Base-by-base conservation (phyloP, 2,797 vertebrate species). In the Sebastes jordani region DNA sequence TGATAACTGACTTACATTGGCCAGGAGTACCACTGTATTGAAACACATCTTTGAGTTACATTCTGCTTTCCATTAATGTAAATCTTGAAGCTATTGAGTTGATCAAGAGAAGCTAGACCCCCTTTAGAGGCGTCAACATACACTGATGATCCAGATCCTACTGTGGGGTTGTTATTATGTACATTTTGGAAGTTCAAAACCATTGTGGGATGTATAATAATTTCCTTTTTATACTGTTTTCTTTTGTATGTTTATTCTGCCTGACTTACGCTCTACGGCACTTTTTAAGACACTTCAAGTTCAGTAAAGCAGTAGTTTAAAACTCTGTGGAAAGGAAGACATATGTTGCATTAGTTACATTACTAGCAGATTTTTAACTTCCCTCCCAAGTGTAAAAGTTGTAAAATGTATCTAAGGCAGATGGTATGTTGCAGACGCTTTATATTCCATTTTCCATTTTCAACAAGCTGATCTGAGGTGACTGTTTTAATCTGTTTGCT, bases 241-340 rank as follows among this genome's bases (percentile, higher is more conserved):
- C 2, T 49, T 42, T 69, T 7, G 11, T 63, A 22, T 23, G 22
- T 56, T 76, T 8, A 5, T 60, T 63, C 29, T 55, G 25, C 18
- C 54, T 62, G 8, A 69, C 1, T 42, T 58, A 6, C 46, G 60
- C 14, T 80, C 27, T 58, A 1, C 11, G 18, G 74, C 71, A 84
- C 75, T 30, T 66, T 66, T 70, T 80, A 74, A 68, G 38, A 76
- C 34, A 34, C 3, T 54, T 71, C 2, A 30, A 55, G 22, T 36
- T 55, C 2, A 5, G 6, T 60, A 18, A 34, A 62, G n/a, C 13
- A 29, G 4, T 42, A 52, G 5, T 69, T 60, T 68, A 5, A 61
- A 69, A 42, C 2, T 2, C 20, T 52, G 30, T 60, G 7, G 32
- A 62, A 14, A 38, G 54, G 18, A 65, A 3, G 30, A 77, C 20